A percentile compares a stretch with the other conserved stretches of the same genome.
Conservation (phyloP, 2,113 vertebrate genomes). For the Ageneiosus marmoratus region DNA sequence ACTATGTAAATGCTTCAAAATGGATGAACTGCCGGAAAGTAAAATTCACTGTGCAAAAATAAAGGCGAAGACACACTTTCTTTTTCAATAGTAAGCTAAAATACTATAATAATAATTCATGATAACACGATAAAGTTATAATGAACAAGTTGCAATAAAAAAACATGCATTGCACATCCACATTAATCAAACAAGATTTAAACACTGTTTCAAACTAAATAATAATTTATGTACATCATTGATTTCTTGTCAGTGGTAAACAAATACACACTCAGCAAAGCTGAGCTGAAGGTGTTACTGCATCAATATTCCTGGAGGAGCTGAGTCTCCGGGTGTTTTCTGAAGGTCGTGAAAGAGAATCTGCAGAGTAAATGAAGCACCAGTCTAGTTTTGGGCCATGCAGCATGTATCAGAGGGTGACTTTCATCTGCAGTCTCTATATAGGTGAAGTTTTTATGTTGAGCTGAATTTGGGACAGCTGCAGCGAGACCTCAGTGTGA, state of each 20-base stretch:
- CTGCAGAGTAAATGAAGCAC: background rate
- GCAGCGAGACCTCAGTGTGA: background rate
- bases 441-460: background rate
- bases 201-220: background rate
- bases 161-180: background rate
- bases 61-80: background rate
- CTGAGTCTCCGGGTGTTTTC: background rate
- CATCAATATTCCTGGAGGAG: background rate
- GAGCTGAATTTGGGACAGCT: background rate
- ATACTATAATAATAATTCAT: background rate
- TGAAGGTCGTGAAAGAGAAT: background rate
- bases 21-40: no score
- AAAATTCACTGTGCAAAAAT: no score
- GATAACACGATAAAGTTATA: background rate
- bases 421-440: background rate
- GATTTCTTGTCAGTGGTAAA: background rate
- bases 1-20: background rate
- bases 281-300: background rate
- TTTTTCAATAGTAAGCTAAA: background rate
- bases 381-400: background rate
- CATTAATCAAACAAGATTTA: background rate
- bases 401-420: background rate
- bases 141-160: background rate
- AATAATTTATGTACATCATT: background rate
- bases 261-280: background rate